Percentiles rank a stretch among this genome's conserved stretches.
These are phyloP conservation scores for Mormoops blainvillei DNA, from an alignment of 2,113 vertebrate species.

Conservation along the genomic window DNA sequence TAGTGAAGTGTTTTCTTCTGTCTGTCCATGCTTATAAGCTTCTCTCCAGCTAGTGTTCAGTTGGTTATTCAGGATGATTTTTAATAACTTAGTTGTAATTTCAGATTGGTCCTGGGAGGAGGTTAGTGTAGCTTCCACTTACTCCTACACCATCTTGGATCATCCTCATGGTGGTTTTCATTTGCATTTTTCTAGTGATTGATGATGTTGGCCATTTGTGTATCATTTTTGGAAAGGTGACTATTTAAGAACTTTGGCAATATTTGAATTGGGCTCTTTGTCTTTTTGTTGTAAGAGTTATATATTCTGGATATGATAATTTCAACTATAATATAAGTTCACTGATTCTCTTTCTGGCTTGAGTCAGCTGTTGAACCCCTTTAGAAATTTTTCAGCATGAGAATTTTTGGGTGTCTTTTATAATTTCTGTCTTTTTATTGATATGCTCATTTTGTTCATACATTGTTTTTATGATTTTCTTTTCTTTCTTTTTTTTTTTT, in stretches of 20 bases:
- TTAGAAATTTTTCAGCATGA: neutral
- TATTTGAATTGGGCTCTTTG: neutral
- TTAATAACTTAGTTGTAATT: no score
- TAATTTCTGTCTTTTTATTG: neutral
- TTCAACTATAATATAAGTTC: neutral
- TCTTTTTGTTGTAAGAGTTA: neutral
- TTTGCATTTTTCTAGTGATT: neutral
- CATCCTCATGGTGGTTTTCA: neutral
- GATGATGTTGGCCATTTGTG: neutral
- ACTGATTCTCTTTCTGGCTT: neutral
- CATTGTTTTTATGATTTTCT: neutral
- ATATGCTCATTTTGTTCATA: neutral
- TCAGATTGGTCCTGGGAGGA: no score
- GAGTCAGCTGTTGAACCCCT: neutral
- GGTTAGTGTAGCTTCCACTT: no score
- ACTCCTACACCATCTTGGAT: no score
- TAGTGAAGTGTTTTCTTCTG: no score
- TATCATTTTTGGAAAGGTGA: neutral
- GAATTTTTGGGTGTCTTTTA: no score
- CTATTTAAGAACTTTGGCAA: neutral
- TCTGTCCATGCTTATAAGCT: no score
- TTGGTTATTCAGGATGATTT: no score
- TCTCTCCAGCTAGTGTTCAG: no score
- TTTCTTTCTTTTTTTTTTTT: neutral
- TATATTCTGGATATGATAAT: neutral